A percentile compares a stretch with the other conserved stretches of the same genome.
Conservation (phyloP, 1,140 invertebrate species). For the Pygmarrhopalites habei region DNA sequence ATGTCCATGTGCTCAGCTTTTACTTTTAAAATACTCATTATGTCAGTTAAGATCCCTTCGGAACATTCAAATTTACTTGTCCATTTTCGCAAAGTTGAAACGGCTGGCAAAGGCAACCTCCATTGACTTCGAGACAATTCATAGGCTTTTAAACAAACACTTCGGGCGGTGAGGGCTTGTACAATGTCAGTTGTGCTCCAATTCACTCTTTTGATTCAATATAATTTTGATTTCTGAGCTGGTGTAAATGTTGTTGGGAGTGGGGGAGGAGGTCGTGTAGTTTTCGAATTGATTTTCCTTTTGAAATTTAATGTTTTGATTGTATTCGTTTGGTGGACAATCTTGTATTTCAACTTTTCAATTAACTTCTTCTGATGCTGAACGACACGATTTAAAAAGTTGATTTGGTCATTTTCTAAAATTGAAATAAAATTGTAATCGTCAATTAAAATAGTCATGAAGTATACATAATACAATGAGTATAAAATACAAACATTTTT, state of each 20-base stretch:
- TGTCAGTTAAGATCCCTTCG: constrained; percentile 12
- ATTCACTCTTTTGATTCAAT: neutral
- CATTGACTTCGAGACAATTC: neutral
- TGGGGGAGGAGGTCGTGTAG: neutral
- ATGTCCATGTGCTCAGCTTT: neutral
- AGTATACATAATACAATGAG: no score
- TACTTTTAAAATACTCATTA: constrained; percentile 6
- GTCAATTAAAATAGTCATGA: no score
- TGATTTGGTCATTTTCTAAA: neutral
- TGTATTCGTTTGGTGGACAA: neutral
- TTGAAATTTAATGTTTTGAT: neutral
- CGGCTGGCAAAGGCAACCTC: constrained; percentile 6
- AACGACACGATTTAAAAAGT: neutral
- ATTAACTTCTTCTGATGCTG: neutral
- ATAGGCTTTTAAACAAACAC: constrained; percentile 10
- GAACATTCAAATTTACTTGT: neutral
- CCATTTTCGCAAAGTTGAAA: constrained; percentile 4
- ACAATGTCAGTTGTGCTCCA: constrained; percentile 5
- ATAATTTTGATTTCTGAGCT: neutral
- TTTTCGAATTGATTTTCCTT: neutral
- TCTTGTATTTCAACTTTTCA: neutral
- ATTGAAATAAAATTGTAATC: neutral
- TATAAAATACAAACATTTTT: no score
- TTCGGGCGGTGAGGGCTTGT: constrained; percentile 3
- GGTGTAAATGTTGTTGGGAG: neutral